phyloP scores from a whole-genome alignment of 2,888 invertebrate species.

The Leptothorax acervorum region DNA sequence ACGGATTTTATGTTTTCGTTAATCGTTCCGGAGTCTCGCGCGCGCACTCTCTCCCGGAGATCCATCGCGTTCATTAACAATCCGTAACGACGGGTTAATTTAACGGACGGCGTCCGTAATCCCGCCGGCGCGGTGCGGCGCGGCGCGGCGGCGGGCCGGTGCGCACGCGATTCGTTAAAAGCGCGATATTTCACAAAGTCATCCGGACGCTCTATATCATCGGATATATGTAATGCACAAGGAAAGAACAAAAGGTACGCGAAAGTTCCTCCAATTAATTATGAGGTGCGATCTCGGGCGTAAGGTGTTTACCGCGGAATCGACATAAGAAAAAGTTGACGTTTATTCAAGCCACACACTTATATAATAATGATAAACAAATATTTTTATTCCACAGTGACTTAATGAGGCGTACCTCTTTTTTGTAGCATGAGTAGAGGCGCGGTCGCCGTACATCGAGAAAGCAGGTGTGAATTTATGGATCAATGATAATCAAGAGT shows the following conservation, averaged over 20 bases:
- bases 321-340: background rate
- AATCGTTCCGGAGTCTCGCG: constrained; percentile 45
- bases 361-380: constrained; percentile 19
- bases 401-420: background rate
- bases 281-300: background rate
- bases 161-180: constrained; percentile 49
- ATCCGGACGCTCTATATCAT: constrained; percentile 25
- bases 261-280: constrained; percentile 35
- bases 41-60: constrained; percentile 19
- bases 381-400: constrained; percentile 35
- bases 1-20: constrained; percentile 59
- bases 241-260: background rate
- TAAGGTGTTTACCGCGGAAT: constrained; percentile 4
- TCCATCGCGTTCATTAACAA: constrained; percentile 52
- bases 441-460: background rate
- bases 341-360: background rate
- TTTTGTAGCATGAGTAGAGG: background rate
- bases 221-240: constrained; percentile 12
- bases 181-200: constrained; percentile 47
- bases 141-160: constrained; percentile 11
- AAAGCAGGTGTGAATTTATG: constrained; percentile 32
- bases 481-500: constrained; percentile 40
- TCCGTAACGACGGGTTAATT: constrained; percentile 51
- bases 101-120: constrained; percentile 49
- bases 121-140: background rate